A percentile compares a stretch with the other conserved stretches of the same genome.
These are phyloP conservation scores for Dolichotis patagonum DNA, from an alignment of 2,113 vertebrate genomes.

Conservation along the genomic window DNA sequence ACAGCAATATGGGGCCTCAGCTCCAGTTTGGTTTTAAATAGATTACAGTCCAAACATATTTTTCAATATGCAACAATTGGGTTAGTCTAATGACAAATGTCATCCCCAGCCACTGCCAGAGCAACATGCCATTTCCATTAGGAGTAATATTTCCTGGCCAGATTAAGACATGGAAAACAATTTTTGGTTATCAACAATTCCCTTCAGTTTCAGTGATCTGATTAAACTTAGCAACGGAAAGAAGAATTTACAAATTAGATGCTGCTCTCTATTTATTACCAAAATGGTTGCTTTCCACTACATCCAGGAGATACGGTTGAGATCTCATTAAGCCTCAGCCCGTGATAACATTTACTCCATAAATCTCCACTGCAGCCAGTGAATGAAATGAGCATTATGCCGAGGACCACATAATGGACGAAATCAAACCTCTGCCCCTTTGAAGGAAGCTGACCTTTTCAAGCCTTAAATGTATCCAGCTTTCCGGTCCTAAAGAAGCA, in stretches of 20 bases:
- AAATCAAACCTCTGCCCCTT: constrained; percentile 56
- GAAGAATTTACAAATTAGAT: constrained; percentile 78
- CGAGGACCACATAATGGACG: neutral
- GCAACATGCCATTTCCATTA: constrained; percentile 60
- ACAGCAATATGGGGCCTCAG: neutral
- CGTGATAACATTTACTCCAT: constrained; percentile 63
- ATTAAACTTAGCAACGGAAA: constrained; percentile 78
- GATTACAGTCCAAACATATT: constrained; percentile 63
- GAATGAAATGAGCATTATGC: constrained; percentile 36
- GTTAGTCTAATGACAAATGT: constrained; percentile 74
- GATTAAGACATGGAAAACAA: constrained; percentile 74
- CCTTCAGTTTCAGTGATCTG: constrained; percentile 76
- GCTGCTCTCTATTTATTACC: constrained; percentile 77
- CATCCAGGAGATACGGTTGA: constrained; percentile 62
- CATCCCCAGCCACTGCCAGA: constrained; percentile 52
- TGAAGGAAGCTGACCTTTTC: constrained; percentile 66
- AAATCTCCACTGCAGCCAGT: constrained; percentile 63
- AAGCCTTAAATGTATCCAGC: constrained; percentile 33
- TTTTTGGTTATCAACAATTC: constrained; percentile 74
- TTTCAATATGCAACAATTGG: constrained; percentile 67
- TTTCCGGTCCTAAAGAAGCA: constrained; percentile 57
- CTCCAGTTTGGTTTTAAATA: constrained; percentile 59
- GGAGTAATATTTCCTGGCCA: constrained; percentile 72
- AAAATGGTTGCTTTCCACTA: constrained; percentile 69
- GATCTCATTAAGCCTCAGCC: constrained; percentile 75